These are phyloP conservation scores for Masnerella sp. DNA, from an alignment of 2,888 invertebrate species.

Conservation along the genomic window DNA sequence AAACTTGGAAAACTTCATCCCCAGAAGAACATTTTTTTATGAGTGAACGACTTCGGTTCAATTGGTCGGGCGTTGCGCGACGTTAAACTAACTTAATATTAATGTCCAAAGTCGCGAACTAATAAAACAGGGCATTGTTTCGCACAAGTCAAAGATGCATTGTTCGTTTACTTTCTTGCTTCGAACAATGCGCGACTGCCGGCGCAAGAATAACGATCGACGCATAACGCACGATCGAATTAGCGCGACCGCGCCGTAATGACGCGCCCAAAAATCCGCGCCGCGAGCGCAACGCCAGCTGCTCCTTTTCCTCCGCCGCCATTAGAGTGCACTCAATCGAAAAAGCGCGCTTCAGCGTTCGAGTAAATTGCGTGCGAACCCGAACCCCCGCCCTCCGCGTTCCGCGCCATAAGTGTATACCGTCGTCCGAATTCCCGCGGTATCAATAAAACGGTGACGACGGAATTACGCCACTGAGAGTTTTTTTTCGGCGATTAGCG, in stretches of 20 bases:
- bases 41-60: conserved; percentile 45
- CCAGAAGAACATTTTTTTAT: no score
- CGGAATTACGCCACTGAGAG: background rate
- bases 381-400: conserved; percentile 25
- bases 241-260: conserved; percentile 21
- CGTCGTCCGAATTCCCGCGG: conserved; percentile 18
- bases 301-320: conserved; percentile 39
- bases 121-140: conserved; percentile 53
- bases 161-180: conserved; percentile 49
- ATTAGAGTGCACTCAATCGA: conserved; percentile 54
- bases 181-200: conserved; percentile 27
- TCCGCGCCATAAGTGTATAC: conserved; percentile 35
- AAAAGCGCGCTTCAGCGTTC: conserved; percentile 43
- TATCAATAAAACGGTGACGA: conserved; percentile 38
- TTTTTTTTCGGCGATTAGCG: background rate
- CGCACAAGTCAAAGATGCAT: conserved; percentile 44
- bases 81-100: conserved; percentile 49
- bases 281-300: conserved; percentile 33
- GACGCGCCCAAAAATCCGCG: conserved; percentile 19
- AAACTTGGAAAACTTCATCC: no score
- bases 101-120: conserved; percentile 50
- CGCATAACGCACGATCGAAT: conserved; percentile 14
- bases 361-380: conserved; percentile 54
- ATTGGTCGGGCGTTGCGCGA: conserved; percentile 36
- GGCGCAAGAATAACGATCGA: conserved; percentile 12